A percentile compares a stretch with the other conserved stretches of the same genome.
These are phyloP conservation scores for Tachysurus fulvidraco DNA, from an alignment of 2,113 vertebrate genomes.

Conservation along the genomic window DNA sequence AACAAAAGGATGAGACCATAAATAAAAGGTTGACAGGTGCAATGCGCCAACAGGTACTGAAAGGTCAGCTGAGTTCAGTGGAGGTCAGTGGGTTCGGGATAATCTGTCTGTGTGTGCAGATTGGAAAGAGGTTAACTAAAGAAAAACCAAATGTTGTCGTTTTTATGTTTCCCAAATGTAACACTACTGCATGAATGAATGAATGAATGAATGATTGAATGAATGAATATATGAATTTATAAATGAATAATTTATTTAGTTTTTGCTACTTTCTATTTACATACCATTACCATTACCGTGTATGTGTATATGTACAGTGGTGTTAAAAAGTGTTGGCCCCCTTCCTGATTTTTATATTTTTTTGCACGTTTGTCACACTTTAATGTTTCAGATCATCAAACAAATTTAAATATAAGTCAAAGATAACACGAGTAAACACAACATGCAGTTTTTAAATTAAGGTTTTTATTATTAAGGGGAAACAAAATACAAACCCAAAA, in stretches of 20 bases:
- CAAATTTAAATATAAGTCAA: too few relatives aligned
- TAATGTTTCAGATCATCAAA: too few relatives aligned
- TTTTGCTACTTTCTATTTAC: too few relatives aligned
- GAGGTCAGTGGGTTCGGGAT: not conserved
- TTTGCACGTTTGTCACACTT: too few relatives aligned
- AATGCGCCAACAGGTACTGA: not conserved
- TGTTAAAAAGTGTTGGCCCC: too few relatives aligned
- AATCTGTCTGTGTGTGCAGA: not conserved
- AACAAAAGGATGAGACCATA: slow-evolving; percentile 30
- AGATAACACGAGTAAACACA: too few relatives aligned
- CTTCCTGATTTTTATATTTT: too few relatives aligned
- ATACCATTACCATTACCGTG: too few relatives aligned
- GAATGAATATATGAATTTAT: not conserved
- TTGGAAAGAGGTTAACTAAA: not conserved
- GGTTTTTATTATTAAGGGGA: too few relatives aligned
- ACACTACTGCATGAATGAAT: not conserved
- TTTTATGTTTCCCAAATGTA: slow-evolving; percentile 1
- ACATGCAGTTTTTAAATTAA: too few relatives aligned
- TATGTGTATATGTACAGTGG: too few relatives aligned
- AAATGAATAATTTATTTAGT: not conserved
- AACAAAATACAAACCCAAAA: too few relatives aligned
- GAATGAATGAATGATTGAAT: not conserved
- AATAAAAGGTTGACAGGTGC: slow-evolving; percentile 4
- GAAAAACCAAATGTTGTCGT: not conserved
- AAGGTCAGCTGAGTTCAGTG: slow-evolving; percentile 16